Conservation (phyloP, 2,113 vertebrate species). For the Ploceus nigricollis region DNA sequence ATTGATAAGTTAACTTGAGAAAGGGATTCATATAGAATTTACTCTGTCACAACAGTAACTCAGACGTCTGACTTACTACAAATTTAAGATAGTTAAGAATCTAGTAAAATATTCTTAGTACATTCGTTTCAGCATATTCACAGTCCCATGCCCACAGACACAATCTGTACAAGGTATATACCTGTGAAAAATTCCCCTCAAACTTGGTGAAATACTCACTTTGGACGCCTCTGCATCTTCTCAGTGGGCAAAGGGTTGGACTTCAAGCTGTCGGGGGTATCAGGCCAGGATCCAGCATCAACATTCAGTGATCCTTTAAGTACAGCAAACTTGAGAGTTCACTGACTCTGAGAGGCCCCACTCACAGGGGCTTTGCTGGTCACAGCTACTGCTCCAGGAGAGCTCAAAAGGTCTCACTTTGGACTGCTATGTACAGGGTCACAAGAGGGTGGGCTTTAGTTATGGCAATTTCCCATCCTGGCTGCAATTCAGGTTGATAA, state of each 20-base stretch:
- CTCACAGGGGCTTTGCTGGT: background rate
- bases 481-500: background rate
- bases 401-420: background rate
- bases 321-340: background rate
- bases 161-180: background rate
- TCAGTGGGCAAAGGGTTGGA: background rate
- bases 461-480: background rate
- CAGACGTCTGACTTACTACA: background rate
- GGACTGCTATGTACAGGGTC: background rate
- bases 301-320: background rate
- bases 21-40: background rate
- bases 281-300: background rate
- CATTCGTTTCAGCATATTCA: rapidly evolving
- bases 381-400: background rate
- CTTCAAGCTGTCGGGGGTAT: rapidly evolving
- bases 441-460: background rate
- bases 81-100: background rate
- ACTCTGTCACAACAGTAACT: background rate
- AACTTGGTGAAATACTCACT: background rate
- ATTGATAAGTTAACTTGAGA: background rate
- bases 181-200: background rate
- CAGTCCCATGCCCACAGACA: rapidly evolving
- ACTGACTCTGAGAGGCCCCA: background rate
- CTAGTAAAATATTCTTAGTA: background rate
- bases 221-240: background rate